phyloP scores from a whole-genome alignment of 2,888 invertebrate genomes.

The Tiliacea citrago region DNA sequence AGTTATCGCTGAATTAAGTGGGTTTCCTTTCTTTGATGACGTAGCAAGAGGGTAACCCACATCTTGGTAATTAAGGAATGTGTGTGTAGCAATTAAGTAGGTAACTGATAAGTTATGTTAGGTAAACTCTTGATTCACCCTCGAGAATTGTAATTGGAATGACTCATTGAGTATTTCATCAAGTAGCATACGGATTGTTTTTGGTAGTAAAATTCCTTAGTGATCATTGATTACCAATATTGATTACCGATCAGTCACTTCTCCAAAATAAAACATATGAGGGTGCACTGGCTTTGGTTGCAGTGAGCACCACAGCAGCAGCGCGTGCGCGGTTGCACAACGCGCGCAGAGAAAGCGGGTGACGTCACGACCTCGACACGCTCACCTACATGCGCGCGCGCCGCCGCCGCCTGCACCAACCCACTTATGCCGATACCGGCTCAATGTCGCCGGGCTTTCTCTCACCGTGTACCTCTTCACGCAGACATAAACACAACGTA shows the following conservation, averaged over 20 bases:
- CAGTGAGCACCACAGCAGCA: slow-evolving; percentile 62
- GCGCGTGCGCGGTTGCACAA: slow-evolving; percentile 81
- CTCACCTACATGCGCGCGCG: slow-evolving; percentile 87
- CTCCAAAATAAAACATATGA: slow-evolving; percentile 46
- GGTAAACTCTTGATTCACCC: not conserved
- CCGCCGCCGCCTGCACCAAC: slow-evolving; percentile 79
- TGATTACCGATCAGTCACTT: slow-evolving; percentile 7
- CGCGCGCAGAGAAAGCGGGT: slow-evolving; percentile 89
- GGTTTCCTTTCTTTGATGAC: slow-evolving; percentile 42
- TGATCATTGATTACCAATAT: not conserved
- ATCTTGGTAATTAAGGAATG: slow-evolving; percentile 37
- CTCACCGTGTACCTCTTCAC: slow-evolving; percentile 66
- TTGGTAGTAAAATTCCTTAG: not conserved
- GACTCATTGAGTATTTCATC: slow-evolving; percentile 8
- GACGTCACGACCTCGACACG: slow-evolving; percentile 91
- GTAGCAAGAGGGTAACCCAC: slow-evolving; percentile 36
- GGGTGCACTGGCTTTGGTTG: slow-evolving; percentile 53
- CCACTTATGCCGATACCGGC: slow-evolving; percentile 82
- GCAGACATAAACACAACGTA: slow-evolving; percentile 65
- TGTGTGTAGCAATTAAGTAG: slow-evolving; percentile 12
- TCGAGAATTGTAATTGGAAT: slow-evolving; percentile 6
- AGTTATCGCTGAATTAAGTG: slow-evolving; percentile 46
- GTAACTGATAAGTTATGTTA: slow-evolving; percentile 18
- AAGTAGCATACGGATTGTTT: not conserved
- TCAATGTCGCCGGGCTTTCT: slow-evolving; percentile 86